These are phyloP conservation scores for Meganola albula DNA, from an alignment of 2,888 invertebrate genomes.

Conservation along the genomic window DNA sequence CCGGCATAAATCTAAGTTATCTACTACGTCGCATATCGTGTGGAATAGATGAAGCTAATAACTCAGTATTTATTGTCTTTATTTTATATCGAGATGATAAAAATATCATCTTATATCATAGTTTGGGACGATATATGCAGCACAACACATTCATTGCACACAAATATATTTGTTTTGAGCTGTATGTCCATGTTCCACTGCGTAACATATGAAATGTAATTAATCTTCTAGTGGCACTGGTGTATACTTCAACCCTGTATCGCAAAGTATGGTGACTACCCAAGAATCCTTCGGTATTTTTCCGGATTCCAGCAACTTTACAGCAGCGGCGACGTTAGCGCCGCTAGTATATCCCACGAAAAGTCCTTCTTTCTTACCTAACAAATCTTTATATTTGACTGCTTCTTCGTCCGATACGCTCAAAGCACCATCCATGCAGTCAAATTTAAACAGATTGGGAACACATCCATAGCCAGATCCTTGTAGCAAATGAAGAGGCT, in stretches of 20 bases:
- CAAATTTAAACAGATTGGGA: constrained; percentile 57
- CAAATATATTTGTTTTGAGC: too few species aligned
- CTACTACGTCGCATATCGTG: too few species aligned
- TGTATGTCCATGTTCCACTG: neutral
- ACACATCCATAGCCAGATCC: constrained; percentile 67
- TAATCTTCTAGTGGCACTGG: constrained; percentile 36
- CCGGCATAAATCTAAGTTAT: too few species aligned
- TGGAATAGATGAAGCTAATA: too few species aligned
- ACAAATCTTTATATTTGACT: constrained; percentile 46
- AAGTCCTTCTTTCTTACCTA: constrained; percentile 62
- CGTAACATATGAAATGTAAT: neutral
- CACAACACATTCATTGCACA: too few species aligned
- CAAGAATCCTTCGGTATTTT: constrained; percentile 55
- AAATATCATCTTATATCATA: too few species aligned
- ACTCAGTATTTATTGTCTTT: too few species aligned
- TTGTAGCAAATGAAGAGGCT: constrained; percentile 64
- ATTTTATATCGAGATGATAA: too few species aligned
- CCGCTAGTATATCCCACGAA: constrained; percentile 69
- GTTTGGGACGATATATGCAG: too few species aligned
- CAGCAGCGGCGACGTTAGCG: constrained; percentile 66
- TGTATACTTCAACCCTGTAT: constrained; percentile 63
- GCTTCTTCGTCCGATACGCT: constrained; percentile 61
- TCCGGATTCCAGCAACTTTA: constrained; percentile 58
- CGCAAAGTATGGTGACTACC: constrained; percentile 61
- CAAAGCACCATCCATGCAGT: constrained; percentile 58